A percentile compares a stretch with the other conserved stretches of the same genome.
Conservation (phyloP, 2,888 invertebrate genomes). For the Brenthis hecate region DNA sequence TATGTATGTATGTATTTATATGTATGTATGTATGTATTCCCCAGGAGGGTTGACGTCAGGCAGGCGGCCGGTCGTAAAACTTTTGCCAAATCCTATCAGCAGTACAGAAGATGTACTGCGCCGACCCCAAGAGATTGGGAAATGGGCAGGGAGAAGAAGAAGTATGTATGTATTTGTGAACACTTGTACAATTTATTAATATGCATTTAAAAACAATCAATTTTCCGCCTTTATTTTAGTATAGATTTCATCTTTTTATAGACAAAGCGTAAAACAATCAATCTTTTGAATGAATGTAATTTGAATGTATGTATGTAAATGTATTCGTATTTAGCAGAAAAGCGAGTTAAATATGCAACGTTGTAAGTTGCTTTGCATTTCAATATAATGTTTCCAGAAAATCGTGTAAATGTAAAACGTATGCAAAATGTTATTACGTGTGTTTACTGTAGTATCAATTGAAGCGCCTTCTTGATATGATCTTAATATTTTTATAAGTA, state of each 20-base stretch:
- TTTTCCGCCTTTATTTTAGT: background rate
- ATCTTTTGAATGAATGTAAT: conserved; percentile 34
- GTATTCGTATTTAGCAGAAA: conserved; percentile 39
- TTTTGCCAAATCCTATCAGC: too few relatives aligned
- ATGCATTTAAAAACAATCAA: background rate
- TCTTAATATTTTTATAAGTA: background rate
- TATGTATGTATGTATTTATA: too few relatives aligned
- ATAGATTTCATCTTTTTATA: background rate
- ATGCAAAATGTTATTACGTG: conserved; percentile 36
- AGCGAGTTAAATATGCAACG: conserved; percentile 39
- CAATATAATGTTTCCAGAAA: conserved; percentile 40
- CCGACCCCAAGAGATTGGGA: too few relatives aligned
- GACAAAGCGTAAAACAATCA: conserved; percentile 24
- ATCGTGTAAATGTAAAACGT: conserved; percentile 37
- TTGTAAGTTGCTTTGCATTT: conserved; percentile 41
- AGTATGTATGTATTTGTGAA: background rate
- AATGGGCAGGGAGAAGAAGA: too few relatives aligned
- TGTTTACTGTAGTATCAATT: conserved; percentile 18
- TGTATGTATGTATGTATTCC: too few relatives aligned
- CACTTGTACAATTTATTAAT: background rate
- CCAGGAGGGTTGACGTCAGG: too few relatives aligned
- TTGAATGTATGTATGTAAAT: conserved; percentile 40
- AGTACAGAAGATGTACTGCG: too few relatives aligned
- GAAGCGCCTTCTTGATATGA: conserved; percentile 7
- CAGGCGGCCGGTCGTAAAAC: too few relatives aligned